These are phyloP conservation scores for Odontamblyopus rebecca DNA, from an alignment of 2,797 vertebrate genomes.

Conservation along the genomic window DNA sequence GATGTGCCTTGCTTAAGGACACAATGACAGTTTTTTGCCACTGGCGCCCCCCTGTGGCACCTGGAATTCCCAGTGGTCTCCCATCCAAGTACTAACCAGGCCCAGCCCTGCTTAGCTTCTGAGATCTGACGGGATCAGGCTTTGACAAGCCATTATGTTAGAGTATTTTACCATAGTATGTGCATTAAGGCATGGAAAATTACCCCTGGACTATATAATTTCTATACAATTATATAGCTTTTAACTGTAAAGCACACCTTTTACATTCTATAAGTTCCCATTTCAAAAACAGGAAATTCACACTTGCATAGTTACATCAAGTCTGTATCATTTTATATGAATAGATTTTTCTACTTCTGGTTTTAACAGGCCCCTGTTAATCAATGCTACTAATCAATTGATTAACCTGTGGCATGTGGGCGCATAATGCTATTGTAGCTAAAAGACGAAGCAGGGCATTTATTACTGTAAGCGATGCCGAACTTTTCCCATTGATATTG, in stretches of 20 bases:
- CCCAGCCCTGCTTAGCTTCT: too few relatives aligned
- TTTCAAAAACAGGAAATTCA: background rate
- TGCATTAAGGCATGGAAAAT: too few relatives aligned
- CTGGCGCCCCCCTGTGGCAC: too few relatives aligned
- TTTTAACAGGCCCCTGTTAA: conserved; percentile 24
- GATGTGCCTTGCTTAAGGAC: too few relatives aligned
- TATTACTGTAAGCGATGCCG: background rate
- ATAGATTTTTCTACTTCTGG: background rate
- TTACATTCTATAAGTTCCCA: background rate
- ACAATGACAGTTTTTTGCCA: too few relatives aligned
- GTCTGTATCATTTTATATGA: background rate
- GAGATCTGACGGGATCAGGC: too few relatives aligned
- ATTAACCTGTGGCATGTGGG: conserved; percentile 29
- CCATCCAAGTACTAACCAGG: too few relatives aligned
- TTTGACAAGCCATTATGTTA: too few relatives aligned
- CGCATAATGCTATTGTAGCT: background rate
- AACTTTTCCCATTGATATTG: conserved; percentile 8
- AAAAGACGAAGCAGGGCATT: background rate
- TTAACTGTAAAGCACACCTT: background rate
- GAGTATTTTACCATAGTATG: too few relatives aligned
- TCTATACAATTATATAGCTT: too few relatives aligned
- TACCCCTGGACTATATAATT: too few relatives aligned
- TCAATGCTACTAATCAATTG: conserved; percentile 38
- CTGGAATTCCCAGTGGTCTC: too few relatives aligned
- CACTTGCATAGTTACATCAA: background rate